Evolutionary conservation across 2,888 invertebrate genomes (phyloP), one percentile per base, ranked within the genome.

Genomic region (Rotaria macrura): DNA sequence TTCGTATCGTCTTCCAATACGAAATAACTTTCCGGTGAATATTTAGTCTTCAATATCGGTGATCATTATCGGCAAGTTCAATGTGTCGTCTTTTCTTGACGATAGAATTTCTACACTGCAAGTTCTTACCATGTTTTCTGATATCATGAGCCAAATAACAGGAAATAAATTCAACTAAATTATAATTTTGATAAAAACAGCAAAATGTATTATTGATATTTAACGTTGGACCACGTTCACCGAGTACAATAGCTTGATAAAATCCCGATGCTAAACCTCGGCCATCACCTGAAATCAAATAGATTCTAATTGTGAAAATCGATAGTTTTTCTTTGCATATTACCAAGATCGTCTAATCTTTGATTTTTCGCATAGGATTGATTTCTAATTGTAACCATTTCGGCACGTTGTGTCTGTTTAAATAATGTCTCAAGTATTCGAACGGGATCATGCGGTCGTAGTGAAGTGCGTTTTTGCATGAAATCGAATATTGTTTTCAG

Each of bases 341-440:
- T 65, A 65, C 65, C 65, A n/a, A 65, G 34, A n/a, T 65, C 65
- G 17, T 65, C 65, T 34, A 65, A 65, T 29, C 65, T 5, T 65
- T 65, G 65, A 29, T 65, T 29, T 65, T 34, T 65, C 14, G 10
- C 12, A 65, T 65, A 65, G 10, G 34, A 65, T 65, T 65, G 65
- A 65, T 65, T 65, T 65, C 29, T 65, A 34, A 65, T 34, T 6
- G 12, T 65, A 3, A 65, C 29, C 65, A 65, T 65, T 29, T 65
- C 29, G 12, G 29, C 4, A 29, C 34, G 9, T 65, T 65, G 65
- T 65, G n/a, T n/a, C 43, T 79, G 79, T 43, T 79, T 79, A 14
- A 79, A 79, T 79, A 79, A 79, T n/a, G 43, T 79, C 43, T 79
- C 79, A 2, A 79, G n/a, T 14, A 79, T 43, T 25, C 79, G 79